Percentiles rank a stretch among this genome's conserved stretches.
Conservation (phyloP, 1,140 invertebrate genomes). For the Diachasma alloeum region DNA sequence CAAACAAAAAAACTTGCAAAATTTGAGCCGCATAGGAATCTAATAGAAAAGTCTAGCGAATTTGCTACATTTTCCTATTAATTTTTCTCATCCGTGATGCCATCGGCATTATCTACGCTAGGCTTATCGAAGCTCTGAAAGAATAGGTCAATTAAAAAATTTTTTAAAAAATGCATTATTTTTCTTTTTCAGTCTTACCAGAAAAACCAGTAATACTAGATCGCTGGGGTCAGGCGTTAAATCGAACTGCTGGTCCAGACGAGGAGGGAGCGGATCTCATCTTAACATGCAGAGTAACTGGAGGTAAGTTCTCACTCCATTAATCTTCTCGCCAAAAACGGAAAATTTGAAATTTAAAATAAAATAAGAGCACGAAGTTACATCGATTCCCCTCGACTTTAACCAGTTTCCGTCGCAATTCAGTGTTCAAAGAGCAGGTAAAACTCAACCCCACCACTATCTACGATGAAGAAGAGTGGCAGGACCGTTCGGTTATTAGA, state of each 20-base stretch:
- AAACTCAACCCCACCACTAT: not conserved
- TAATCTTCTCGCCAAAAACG: not conserved
- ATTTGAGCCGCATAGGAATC: too few species aligned
- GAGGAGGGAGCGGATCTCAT: conserved; percentile 69
- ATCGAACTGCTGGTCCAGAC: conserved; percentile 77
- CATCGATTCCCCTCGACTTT: not conserved
- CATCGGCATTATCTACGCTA: too few species aligned
- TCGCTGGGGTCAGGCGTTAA: conserved; percentile 76
- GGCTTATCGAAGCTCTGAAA: too few species aligned
- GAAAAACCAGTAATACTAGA: conserved; percentile 85
- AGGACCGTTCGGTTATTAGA: conserved; percentile 52
- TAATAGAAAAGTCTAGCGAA: too few species aligned
- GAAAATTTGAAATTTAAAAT: not conserved
- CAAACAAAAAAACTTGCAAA: too few species aligned
- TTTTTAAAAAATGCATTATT: too few species aligned
- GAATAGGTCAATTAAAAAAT: too few species aligned
- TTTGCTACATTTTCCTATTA: too few species aligned
- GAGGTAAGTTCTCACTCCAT: conserved; percentile 63
- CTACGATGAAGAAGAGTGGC: conserved; percentile 8
- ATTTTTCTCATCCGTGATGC: too few species aligned
- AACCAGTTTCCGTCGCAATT: not conserved
- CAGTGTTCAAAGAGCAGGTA: not conserved
- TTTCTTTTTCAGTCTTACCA: conserved; percentile 78
- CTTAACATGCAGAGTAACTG: conserved; percentile 71
- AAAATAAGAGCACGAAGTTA: not conserved